These are phyloP conservation scores for Lathronympha strigana DNA, from an alignment of 2,888 invertebrate species.

Conservation along the genomic window DNA sequence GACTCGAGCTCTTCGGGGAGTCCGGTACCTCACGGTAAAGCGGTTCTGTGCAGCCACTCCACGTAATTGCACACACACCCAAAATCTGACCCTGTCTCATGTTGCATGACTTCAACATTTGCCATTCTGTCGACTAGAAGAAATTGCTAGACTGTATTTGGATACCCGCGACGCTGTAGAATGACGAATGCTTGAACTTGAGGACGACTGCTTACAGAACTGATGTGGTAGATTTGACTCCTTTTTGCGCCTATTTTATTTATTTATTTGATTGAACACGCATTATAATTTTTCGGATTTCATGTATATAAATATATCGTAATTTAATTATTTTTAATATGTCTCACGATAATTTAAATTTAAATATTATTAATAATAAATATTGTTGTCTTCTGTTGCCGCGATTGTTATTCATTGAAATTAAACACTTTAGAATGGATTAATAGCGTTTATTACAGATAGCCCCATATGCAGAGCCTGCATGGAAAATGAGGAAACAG, in stretches of 20 bases:
- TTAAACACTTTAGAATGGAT: no score
- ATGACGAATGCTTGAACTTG: slow-evolving; percentile 69
- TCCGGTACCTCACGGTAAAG: slow-evolving; percentile 62
- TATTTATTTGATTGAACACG: no score
- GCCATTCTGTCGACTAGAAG: slow-evolving; percentile 79
- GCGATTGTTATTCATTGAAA: no score
- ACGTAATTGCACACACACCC: slow-evolving; percentile 61
- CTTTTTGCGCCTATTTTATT: slow-evolving; percentile 24
- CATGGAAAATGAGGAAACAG: no score
- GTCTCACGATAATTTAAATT: no score
- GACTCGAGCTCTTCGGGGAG: slow-evolving; percentile 49
- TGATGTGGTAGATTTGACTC: slow-evolving; percentile 64
- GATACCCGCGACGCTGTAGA: slow-evolving; percentile 62
- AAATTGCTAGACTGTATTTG: slow-evolving; percentile 74
- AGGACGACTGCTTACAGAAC: slow-evolving; percentile 63
- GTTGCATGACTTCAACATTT: slow-evolving; percentile 71
- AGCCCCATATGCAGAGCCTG: no score
- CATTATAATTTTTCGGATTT: no score
- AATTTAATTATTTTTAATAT: no score
- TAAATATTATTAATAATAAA: no score
- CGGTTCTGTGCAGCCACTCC: slow-evolving; percentile 63
- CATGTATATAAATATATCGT: no score
- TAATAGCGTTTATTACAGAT: no score
- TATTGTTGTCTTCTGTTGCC: no score
- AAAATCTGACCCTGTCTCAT: slow-evolving; percentile 58